These are phyloP conservation scores for Lepetodrilus schrolli DNA, from an alignment of 2,888 invertebrate species.

Conservation along the genomic window DNA sequence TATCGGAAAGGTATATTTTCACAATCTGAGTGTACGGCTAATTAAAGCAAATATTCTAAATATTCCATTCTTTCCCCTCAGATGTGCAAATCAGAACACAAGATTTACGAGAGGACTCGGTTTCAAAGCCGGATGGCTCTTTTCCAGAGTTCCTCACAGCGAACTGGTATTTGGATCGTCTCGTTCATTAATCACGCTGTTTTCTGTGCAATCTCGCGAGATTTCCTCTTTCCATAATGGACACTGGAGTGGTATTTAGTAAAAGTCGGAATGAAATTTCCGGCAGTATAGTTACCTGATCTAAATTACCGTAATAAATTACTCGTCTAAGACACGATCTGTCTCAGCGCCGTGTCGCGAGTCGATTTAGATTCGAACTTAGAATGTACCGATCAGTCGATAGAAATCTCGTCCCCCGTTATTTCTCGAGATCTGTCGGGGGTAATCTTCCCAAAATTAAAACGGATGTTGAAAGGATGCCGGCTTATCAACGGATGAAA, in stretches of 20 bases:
- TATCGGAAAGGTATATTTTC: constrained; percentile 19
- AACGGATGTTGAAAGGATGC: constrained; percentile 19
- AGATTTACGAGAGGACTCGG: constrained; percentile 8
- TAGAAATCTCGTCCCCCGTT: neutral
- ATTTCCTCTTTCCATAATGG: constrained; percentile 1
- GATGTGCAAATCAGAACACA: neutral
- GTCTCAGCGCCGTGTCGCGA: neutral
- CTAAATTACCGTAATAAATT: constrained; percentile 28
- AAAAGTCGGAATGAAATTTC: constrained; percentile 29
- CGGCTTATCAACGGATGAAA: constrained; percentile 15
- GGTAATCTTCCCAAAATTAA: constrained; percentile 24
- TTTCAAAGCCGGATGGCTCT: constrained; percentile 20
- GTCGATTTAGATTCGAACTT: neutral
- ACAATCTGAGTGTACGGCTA: constrained; percentile 1
- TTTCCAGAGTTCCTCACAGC: neutral
- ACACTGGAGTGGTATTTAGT: constrained; percentile 19
- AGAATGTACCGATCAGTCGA: constrained; percentile 10
- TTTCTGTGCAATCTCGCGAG: neutral
- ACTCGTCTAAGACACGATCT: neutral
- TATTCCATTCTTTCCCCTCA: constrained; percentile 24
- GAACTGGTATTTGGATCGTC: neutral
- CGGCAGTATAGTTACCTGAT: neutral
- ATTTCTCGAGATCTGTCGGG: constrained; percentile 1
- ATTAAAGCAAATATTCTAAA: constrained; percentile 23
- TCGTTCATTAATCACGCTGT: neutral